Base-by-base conservation (phyloP, 2,888 invertebrate genomes). In the Tenthredo mesomela region DNA sequence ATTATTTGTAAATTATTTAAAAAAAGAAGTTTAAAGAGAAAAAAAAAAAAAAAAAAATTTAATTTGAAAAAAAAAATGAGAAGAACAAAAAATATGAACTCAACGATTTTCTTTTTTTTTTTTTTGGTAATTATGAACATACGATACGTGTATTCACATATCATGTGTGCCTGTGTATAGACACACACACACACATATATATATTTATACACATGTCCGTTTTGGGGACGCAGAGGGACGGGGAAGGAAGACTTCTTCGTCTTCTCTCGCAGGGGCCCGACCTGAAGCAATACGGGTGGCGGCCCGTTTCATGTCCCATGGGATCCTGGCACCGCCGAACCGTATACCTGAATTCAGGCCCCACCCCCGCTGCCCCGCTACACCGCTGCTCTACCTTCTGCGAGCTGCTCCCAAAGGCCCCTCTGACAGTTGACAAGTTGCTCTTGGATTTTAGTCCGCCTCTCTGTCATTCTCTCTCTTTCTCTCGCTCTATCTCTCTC, bases 371-470 rank as follows among this genome's bases (percentile, higher is more conserved):
- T 29, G 37, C 75, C 84, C 84, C 50, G 77, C 75, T 2, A 25
- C 65, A n/a, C 65, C 77, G 33, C 54, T n/a, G 40, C 40, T 70
- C 73, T 54, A 84, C 84, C 73, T 67, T 65, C 29, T 73, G 54
- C 70, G 82, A 65, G 84, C 75, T 67, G 80, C 80, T 78, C 84
- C 84, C 70, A 84, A 84, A 84, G 84, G 84, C 84, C 80, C 84
- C 84, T 84, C 84, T 84, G 84, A 84, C 84, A 84, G 84, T 84
- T 84, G 84, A 84, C 84, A 84, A 84, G 84, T 84, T 84, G 84
- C 84, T 84, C 84, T 84, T 80, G 84, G 84, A 84, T 84, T 84
- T 84, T 84, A 77, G 84, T 82, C 80, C 84, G 43, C 71, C 71
- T 73, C 77, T 77, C 77, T 37, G 54, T 29, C 54, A 43, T 43